Base-by-base conservation (phyloP, 2,113 vertebrate genomes). In the Lepus europaeus region DNA sequence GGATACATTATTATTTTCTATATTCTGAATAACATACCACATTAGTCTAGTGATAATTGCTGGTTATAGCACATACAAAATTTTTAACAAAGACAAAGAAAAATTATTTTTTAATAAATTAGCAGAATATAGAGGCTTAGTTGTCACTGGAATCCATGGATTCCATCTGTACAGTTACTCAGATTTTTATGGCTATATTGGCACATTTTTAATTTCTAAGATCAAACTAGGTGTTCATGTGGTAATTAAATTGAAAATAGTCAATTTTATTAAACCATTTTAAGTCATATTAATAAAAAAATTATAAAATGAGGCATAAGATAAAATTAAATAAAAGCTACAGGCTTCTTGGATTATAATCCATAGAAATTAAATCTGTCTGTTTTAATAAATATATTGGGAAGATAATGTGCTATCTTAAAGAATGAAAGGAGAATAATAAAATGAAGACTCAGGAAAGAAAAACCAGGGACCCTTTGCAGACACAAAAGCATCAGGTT, bases 271-370 rank as follows among this genome's bases (percentile, higher is more conserved):
- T 74, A 4, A 94, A 63, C 76, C 11, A 33, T 77, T 63, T 89
- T 83, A 45, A 45, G 45, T 45, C 51, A 7, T 85, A 64, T 23
- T 61, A 19, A 83, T 82, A 79, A 93, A 90, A 93, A 69, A 87
- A 93, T 25, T 19, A 11, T 76, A 68, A 53, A 51, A 53, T 56
- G 20, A 78, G 90, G 87, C 69, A 59, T 49, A 66, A 81, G 78
- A 78, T 84, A 78, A 45, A 82, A 45, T 45, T 45, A 14, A 77
- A 73, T 56, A 56, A 51, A 1, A 78, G 45, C 23, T 64, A 70
- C 88, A 90, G 51, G 25, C 78, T 80, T 2, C 87, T 90, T 84
- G 45, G 14, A 77, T 85, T 51, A 13, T 33, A 92, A 81, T 61
- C 29, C 64, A 66, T 17, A 86, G 19, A 81, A 86, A 79, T 77